Evolutionary conservation across 2,113 vertebrate species (phyloP).

Genomic region (Centropus bengalensis): DNA sequence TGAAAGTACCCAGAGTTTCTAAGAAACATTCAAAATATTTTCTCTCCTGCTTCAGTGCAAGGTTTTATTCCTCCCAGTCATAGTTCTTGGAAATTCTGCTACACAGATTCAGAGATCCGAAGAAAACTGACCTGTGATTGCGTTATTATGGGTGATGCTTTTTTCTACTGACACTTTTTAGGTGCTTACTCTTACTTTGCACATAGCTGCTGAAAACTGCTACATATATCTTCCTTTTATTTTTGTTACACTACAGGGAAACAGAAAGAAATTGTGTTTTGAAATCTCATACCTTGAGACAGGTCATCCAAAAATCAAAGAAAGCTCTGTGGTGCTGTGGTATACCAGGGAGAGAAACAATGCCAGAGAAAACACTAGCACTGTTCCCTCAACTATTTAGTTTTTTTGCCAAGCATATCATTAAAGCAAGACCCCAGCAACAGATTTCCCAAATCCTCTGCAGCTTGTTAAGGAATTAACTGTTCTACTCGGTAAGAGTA

Average conservation of each 20-base stretch:
- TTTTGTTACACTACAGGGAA: neutral
- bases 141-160: neutral
- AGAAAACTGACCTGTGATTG: neutral
- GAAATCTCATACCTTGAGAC: neutral
- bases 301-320: neutral
- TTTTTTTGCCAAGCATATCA: neutral
- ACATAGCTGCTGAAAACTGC: neutral
- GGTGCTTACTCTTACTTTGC: neutral
- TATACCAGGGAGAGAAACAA: accelerated
- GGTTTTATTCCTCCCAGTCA: neutral
- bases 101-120: neutral
- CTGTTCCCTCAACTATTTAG: neutral
- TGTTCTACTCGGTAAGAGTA: neutral
- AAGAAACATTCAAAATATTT: neutral
- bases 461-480: neutral
- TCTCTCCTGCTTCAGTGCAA: neutral
- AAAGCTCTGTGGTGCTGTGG: neutral
- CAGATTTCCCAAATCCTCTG: neutral
- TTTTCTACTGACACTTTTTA: neutral
- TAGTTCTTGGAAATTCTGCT: neutral
- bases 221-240: neutral
- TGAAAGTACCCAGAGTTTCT: neutral
- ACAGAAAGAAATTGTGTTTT: neutral
- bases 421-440: neutral
- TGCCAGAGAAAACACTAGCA: neutral